Evolutionary conservation across 2,113 vertebrate genomes (phyloP).

Genomic region (Rattus norvegicus): GRCr8 NC_086034.1:27794501-27795000

Average conservation of each 20-base stretch:
- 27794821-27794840: not conserved
- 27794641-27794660: not conserved
- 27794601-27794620: not conserved
- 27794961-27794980: too few relatives aligned
- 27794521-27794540: not conserved
- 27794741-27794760: not conserved
- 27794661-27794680: not conserved
- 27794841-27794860: too few relatives aligned
- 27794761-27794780: not conserved
- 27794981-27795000: too few relatives aligned
- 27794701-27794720: not conserved
- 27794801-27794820: not conserved
- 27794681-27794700: not conserved
- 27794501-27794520: not conserved
- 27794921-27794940: too few relatives aligned
- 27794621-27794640: not conserved
- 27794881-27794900: too few relatives aligned
- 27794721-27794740: not conserved
- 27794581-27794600: constrained; percentile 15
- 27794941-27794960: too few relatives aligned
- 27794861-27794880: too few relatives aligned
- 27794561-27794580: not conserved
- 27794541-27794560: not conserved
- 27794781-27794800: not conserved
- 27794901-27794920: too few relatives aligned